Base-by-base conservation (phyloP, 2,797 vertebrate genomes). In the Lagorchestes hirsutus region DNA sequence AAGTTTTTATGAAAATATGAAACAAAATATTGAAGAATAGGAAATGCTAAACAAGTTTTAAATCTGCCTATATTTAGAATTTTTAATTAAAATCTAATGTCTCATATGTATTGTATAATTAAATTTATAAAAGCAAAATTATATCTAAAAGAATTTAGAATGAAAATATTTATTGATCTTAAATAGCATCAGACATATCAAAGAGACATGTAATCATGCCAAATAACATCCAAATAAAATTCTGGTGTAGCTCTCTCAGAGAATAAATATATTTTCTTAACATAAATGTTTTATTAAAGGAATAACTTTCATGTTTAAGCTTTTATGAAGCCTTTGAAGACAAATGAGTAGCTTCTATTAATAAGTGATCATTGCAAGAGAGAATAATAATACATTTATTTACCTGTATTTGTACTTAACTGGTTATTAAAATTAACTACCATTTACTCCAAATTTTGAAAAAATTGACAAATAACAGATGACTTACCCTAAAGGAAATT, bases 401-500 rank as follows among this genome's bases (percentile, higher is more conserved):
- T 56, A 91, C 93, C 50, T 96, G 90, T 74, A 95, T 56, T 93
- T 96, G 91, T 95, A 92, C 18, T 93, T 94, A 96, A 54, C n/a
- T 16, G 14, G 67, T 93, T 9, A 14, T n/a, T 90, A 24, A 82
- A 96, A 92, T 28, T 92, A 90, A 95, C 96, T 58, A 67, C 34
- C 67, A 92, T 24, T 95, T 93, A 46, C 4, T n/a, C 34, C 54
- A 67, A 92, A 95, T 95, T 96, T 82, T 93, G 90, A 94, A 95
- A 91, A 91, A 57, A 82, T 9, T 82, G 74, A 82, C 22, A 46
- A 74, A 67, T 31, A 62, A 67, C 6, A 82, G 74, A 59, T 94
- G 93, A 98, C 99, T 98, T 98, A 99, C 99, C 99, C 99, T 99
- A 98, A 99, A 99, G 96, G 99, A 99, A 98, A 99, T 99, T 98